Base-by-base conservation (phyloP, 2,888 invertebrate species). In the Drosophila algonquin region DNA sequence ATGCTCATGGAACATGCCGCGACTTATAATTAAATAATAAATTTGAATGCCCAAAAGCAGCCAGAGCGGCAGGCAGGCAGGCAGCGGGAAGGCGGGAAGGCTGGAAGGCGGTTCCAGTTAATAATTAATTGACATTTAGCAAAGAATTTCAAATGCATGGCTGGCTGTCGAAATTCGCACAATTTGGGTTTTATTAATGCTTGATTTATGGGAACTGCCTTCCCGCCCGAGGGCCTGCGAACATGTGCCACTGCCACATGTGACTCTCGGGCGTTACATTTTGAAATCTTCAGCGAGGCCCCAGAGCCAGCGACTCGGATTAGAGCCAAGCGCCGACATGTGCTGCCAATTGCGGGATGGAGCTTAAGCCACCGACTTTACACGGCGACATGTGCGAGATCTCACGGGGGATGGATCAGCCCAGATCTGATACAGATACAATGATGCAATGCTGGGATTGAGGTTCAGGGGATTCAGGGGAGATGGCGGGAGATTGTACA, bases 81-180 rank as follows among this genome's bases (percentile, higher is more conserved):
- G 7, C 7, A 7, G 5, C 24, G 24, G 52, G 44, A 24, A 5
- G 35, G 46, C 74, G 77, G 74, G 18, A 18, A 18, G 18, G 0
- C 24, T 4, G 52, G 44, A 24, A 3, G 35, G 46, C 74, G 77
- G 74, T 74, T 74, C 61, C 80, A 87, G 62, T 75, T 81, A 75
- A 85, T 84, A 89, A 84, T 76, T 87, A 89, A 85, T 85, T 85
- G 89, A 85, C 82, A 87, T 86, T 85, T 87, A 74, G 73, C 62
- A 76, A 87, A 87, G 87, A 81, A 81, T 52, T 65, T 48, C 57
- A 63, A 62, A 55, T 60, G 74, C 62, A 73, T 63, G 60, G 60
- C 55, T 79, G 69, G 68, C 65, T 65, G 59, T 77, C 77, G 72
- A 75, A 77, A 76, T 80, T 73, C 71, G 74, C 70, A 55, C 69